Percentiles rank a stretch among this genome's conserved stretches.
phyloP scores from a whole-genome alignment of 2,797 vertebrate species.

The Denticeps clupeoides region DNA sequence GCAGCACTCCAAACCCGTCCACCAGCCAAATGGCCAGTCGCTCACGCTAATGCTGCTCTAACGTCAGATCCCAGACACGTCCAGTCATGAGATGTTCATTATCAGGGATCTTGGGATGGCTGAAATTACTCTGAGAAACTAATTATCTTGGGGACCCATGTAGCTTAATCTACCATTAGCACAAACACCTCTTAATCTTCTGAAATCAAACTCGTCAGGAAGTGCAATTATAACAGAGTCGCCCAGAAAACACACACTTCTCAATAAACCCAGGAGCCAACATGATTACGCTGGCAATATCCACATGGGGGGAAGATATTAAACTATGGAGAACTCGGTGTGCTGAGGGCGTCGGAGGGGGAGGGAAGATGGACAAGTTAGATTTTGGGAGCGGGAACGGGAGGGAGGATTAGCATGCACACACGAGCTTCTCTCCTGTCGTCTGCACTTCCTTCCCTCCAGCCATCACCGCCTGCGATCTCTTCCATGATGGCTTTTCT shows the following conservation, averaged over 20 bases:
- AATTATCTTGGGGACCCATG: constrained; percentile 20
- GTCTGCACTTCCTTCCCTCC: constrained; percentile 26
- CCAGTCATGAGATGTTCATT: constrained; percentile 15
- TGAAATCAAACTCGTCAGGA: constrained; percentile 23
- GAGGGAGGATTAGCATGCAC: constrained; percentile 21
- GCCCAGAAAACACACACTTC: background rate
- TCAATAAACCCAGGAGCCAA: background rate
- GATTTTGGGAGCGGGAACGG: constrained; percentile 1
- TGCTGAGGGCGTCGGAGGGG: background rate
- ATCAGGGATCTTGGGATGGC: background rate
- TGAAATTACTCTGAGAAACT: constrained; percentile 21
- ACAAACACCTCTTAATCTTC: constrained; percentile 17
- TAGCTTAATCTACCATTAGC: constrained; percentile 23
- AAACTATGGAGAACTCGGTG: too few relatives aligned
- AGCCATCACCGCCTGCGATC: constrained; percentile 29
- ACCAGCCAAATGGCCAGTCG: too few relatives aligned
- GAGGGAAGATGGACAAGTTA: background rate
- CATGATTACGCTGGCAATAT: too few relatives aligned
- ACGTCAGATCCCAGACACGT: constrained; percentile 4
- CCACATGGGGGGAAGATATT: too few relatives aligned
- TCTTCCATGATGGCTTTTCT: constrained; percentile 16
- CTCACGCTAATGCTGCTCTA: constrained; percentile 18
- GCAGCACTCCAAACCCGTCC: constrained; percentile 8
- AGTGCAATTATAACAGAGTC: constrained; percentile 27
- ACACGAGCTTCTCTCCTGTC: constrained; percentile 14